phyloP scores from a whole-genome alignment of 1,140 invertebrate genomes.

The Pseudomyrmex concolor region DNA sequence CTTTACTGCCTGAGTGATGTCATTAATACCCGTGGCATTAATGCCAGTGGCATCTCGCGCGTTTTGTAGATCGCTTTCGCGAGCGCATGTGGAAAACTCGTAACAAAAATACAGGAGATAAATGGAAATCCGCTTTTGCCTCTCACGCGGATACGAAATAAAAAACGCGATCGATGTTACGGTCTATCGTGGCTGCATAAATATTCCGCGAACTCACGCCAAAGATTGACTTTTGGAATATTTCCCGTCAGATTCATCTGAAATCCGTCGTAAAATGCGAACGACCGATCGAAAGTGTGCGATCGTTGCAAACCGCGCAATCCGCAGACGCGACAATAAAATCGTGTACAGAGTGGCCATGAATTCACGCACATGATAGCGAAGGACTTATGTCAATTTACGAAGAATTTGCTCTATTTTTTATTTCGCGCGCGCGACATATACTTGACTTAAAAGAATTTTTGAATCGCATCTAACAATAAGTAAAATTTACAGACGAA shows the following conservation, averaged over 20 bases:
- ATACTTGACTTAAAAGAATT: too few species aligned
- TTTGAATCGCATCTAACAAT: too few species aligned
- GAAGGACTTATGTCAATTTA: not conserved
- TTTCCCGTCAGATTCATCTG: slow-evolving; percentile 32
- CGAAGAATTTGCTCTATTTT: too few species aligned
- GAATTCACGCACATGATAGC: not conserved
- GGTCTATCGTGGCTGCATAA: slow-evolving; percentile 31
- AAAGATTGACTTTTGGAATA: slow-evolving; percentile 32
- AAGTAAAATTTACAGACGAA: too few species aligned
- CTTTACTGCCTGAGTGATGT: not conserved
- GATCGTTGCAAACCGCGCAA: slow-evolving; percentile 9
- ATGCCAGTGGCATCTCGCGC: not conserved
- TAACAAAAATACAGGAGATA: slow-evolving; percentile 27
- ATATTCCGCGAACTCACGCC: not conserved
- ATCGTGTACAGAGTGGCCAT: not conserved
- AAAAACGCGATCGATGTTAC: slow-evolving; percentile 43
- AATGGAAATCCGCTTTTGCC: slow-evolving; percentile 20
- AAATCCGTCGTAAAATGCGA: slow-evolving; percentile 25
- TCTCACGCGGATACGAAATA: slow-evolving; percentile 23
- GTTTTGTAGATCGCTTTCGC: not conserved
- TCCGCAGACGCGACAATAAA: slow-evolving; percentile 1
- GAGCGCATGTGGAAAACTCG: slow-evolving; percentile 17
- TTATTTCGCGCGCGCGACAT: too few species aligned
- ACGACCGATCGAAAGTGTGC: slow-evolving; percentile 13
- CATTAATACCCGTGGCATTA: slow-evolving; percentile 23